phyloP scores from a whole-genome alignment of 2,888 invertebrate species.

The Ophion obscuratus region DNA sequence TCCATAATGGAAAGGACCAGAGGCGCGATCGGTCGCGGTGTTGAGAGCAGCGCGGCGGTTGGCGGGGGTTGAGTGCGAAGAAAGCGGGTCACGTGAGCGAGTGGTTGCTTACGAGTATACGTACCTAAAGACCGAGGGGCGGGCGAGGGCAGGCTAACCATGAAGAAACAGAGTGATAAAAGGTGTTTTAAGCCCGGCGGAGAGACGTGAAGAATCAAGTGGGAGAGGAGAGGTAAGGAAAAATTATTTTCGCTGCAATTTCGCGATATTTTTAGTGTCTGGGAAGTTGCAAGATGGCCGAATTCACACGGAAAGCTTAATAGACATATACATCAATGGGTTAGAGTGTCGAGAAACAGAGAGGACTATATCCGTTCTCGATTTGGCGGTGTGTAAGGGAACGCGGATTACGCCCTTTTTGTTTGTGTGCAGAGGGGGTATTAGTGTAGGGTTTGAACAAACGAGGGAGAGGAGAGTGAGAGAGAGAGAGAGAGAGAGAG shows the following conservation, averaged over 20 bases:
- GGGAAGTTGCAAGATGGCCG: not conserved
- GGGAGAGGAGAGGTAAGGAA: not conserved
- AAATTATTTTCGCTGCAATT: too few species aligned
- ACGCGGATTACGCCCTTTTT: not conserved
- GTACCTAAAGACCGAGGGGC: too few species aligned
- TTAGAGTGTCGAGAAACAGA: not conserved
- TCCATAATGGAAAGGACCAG: too few species aligned
- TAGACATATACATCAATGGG: not conserved
- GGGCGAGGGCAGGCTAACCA: too few species aligned
- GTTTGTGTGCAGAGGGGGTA: not conserved
- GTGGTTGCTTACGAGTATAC: too few species aligned
- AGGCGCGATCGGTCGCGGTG: too few species aligned
- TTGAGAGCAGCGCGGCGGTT: too few species aligned
- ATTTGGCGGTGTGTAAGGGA: not conserved
- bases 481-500: not conserved
- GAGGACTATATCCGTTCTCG: not conserved
- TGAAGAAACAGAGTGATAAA: too few species aligned
- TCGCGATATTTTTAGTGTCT: not conserved
- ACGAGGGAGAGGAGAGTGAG: too few species aligned
- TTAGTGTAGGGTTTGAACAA: not conserved
- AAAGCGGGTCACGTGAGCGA: too few species aligned
- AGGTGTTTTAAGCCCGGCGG: too few species aligned
- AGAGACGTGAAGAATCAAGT: not conserved
- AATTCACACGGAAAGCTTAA: not conserved
- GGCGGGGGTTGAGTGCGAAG: too few species aligned